Base-by-base conservation (phyloP, 2,888 invertebrate species). In the Cephalotes varians region DNA sequence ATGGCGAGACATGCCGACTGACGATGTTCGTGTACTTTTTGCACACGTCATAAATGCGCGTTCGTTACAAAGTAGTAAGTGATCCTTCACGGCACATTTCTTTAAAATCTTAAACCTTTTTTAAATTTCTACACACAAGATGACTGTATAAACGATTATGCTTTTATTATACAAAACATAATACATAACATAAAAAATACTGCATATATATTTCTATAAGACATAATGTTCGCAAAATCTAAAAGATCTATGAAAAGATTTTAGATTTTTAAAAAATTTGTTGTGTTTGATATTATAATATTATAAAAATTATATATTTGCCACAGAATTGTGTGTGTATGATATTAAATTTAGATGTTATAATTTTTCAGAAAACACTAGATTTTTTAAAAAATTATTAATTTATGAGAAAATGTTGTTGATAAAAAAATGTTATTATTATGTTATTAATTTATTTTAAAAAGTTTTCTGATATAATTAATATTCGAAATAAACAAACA, bases 11-110 rank as follows among this genome's bases (percentile, higher is more conserved):
- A n/a, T 47, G 31, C 47, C 58, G 72, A 47, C 58, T 72, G 67
- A 72, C 81, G 67, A 77, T 82, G 60, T 40, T 72, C 18, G 15
- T 56, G 21, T 62, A 62, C 9, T 21, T 34, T 37, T 65, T 9
- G 34, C 7, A 12, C n/a, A 64, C 37, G 4, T 12, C 7, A 40
- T 54, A 28, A 54, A 65, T n/a, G 28, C 15, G 10, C 15, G 15
- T 51, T 62, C 34, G 34, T 74, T 62, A 37, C n/a, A n/a, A n/a
- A n/a, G n/a, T n/a, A 18, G 25, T 40, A 54, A 54, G 25, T 18
- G n/a, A 65, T n/a, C 28, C 5, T 76, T 76, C 49, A 40, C 0
- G 9, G 15, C n/a, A 6, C 5, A 28, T 5, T 40, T 31, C 15
- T 37, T 25, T 21, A 28, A 67, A n/a, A 72, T 56, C 25, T 72